Evolutionary conservation across 2,797 vertebrate species (phyloP).

Genomic region (Phoebastria nigripes): DNA sequence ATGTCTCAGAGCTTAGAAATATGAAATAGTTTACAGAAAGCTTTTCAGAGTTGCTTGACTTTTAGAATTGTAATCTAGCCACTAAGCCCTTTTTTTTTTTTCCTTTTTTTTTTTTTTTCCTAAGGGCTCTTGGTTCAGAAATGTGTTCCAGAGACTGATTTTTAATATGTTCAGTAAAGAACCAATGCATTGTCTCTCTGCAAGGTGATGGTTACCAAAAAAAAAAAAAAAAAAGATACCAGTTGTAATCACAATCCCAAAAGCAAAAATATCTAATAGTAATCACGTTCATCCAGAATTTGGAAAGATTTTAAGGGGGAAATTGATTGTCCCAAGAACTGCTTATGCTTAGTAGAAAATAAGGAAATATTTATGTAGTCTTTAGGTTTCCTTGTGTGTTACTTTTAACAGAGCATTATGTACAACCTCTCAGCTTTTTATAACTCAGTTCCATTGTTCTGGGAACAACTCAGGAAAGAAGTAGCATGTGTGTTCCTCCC

Average conservation of each 20-base stretch:
- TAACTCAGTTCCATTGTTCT: not conserved
- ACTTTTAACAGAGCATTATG: not conserved
- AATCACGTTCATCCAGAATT: not conserved
- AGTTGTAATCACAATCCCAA: not conserved
- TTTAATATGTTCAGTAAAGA: not conserved
- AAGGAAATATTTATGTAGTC: not conserved
- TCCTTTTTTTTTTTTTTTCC: not conserved
- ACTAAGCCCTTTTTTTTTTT: fast-evolving
- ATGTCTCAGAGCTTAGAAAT: not conserved
- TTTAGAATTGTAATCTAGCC: not conserved
- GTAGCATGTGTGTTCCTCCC: not conserved
- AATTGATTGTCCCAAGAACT: not conserved
- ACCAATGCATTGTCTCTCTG: not conserved
- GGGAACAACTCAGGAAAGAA: not conserved
- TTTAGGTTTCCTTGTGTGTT: not conserved
- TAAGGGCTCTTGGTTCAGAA: not conserved
- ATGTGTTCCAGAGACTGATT: not conserved
- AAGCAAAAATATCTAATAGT: not conserved
- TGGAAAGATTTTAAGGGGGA: not conserved
- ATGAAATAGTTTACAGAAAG: not conserved
- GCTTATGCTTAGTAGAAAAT: not conserved
- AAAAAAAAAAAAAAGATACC: not conserved
- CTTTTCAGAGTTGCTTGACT: not conserved
- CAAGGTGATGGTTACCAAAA: not conserved
- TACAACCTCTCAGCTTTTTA: not conserved